phyloP scores from a whole-genome alignment of 1,140 invertebrate species.

The Aphelinus atriplicis region DNA sequence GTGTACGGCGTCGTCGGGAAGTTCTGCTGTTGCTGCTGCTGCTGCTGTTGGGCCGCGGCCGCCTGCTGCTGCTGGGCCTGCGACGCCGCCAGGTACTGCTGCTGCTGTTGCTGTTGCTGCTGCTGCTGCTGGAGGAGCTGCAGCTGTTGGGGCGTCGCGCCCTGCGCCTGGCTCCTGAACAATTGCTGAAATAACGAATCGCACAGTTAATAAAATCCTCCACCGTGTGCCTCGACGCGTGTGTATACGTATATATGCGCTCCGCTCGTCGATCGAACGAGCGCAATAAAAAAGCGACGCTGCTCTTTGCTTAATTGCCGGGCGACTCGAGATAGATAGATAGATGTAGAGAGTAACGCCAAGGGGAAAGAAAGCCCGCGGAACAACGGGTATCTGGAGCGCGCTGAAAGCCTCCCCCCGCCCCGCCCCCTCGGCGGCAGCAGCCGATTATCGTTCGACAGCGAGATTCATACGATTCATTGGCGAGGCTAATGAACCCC shows the following conservation, averaged over 20 bases:
- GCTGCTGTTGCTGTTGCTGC: constrained; percentile 68
- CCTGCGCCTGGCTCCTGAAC: constrained; percentile 82
- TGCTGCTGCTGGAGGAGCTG: constrained; percentile 68
- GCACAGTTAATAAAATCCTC: too few species aligned
- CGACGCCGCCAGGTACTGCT: constrained; percentile 72
- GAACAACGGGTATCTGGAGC: constrained; percentile 28
- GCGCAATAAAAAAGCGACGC: too few species aligned
- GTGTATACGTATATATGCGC: too few species aligned
- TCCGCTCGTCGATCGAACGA: too few species aligned
- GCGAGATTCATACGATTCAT: background rate
- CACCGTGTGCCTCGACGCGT: too few species aligned
- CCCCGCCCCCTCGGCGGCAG: too few species aligned
- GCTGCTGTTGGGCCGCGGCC: constrained; percentile 63
- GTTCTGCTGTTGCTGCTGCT: constrained; percentile 77
- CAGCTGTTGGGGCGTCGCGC: constrained; percentile 65
- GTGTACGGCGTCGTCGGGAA: constrained; percentile 85
- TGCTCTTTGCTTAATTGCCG: too few species aligned
- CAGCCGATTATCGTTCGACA: background rate
- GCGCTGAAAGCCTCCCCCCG: background rate
- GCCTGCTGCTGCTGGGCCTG: constrained; percentile 69
- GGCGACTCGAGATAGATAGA: background rate
- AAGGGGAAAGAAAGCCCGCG: background rate
- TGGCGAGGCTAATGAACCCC: background rate
- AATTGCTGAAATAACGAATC: constrained; percentile 76
- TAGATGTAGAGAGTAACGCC: background rate